Base-by-base conservation (phyloP, 2,888 invertebrate genomes). In the Drosophila macrospina region DNA sequence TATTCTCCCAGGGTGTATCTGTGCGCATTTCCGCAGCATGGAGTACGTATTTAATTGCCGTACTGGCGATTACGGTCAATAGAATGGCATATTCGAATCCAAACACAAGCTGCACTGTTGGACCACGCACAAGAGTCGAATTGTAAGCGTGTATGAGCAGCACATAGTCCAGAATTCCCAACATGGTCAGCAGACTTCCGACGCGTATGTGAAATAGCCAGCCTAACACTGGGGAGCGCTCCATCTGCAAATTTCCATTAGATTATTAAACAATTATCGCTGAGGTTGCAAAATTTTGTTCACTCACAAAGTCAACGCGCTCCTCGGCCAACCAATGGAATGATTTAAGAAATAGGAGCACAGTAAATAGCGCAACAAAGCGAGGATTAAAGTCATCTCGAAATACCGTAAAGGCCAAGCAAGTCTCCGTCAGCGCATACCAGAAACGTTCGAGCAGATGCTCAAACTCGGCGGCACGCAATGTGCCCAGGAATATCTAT, bases 321-420 rank as follows among this genome's bases (percentile, higher is more conserved):
- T 99, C 99, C 93, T 99, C 99, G 15, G 98, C 98, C 39, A 99
- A 93, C 99, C 99, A 99, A 93, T 99, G 99, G 94, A 99, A 99
- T 91, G 98, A 98, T 93, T 99, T 99, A 30, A 99, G 93, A 92
- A 99, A 99, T 67, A 99, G 94, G 59, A 99, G 93, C 45, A 99
- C 94, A 2, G 99, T 99, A 91, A 99, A 99, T 62, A 99, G 93
- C 28, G 98, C 98, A 85, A 99, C 98, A 93, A 99, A 99, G 91
- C 97, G 97, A 11, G 98, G 98, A 93, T 98, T 98, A 92, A 99
- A 99, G 91, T 99, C 99, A 93, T 99, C 99, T 90, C 99, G 94
- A 93, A 99, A 99, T 8, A 99, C 98, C 41, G 99, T 99, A 92
- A 99, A 99, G 8, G 99, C 99, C 88, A 99, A 93, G 93, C 99